phyloP scores from a whole-genome alignment of 2,113 vertebrate genomes.

The Pluvianellus socialis region DNA sequence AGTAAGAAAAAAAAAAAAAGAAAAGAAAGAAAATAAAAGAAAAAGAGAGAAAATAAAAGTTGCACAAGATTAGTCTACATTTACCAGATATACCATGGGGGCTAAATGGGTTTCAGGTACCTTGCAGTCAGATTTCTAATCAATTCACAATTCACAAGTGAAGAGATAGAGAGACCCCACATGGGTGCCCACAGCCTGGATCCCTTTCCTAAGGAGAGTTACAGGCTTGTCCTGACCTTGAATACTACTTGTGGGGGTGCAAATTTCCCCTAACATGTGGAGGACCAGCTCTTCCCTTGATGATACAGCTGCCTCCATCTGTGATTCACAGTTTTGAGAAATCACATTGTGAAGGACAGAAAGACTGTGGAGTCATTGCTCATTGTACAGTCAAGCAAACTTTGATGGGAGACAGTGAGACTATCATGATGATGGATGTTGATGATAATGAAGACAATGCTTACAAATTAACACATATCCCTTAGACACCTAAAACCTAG shows the following conservation, averaged over 20 bases:
- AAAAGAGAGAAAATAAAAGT: not conserved
- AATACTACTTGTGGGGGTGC: no score
- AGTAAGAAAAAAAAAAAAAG: no score
- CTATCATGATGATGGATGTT: not conserved
- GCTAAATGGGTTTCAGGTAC: not conserved
- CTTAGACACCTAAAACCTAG: not conserved
- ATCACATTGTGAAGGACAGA: not conserved
- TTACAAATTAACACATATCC: not conserved
- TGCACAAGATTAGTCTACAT: not conserved
- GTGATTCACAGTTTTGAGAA: not conserved
- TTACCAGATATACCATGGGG: not conserved
- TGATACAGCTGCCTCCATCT: not conserved
- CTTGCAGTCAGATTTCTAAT: not conserved
- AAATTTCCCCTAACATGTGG: rapidly evolving
- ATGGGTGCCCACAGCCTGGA: rapidly evolving
- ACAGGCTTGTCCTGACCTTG: not conserved
- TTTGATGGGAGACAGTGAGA: not conserved
- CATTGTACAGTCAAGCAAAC: not conserved
- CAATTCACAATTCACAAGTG: not conserved
- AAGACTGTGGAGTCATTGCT: not conserved
- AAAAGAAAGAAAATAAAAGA: not conserved
- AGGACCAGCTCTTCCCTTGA: rapidly evolving
- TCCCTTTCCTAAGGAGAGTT: not conserved
- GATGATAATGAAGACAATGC: not conserved
- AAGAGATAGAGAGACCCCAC: not conserved